Percentiles rank a stretch among this genome's conserved stretches.
Evolutionary conservation across 2,797 vertebrate species (phyloP).

Genomic region (Notamacropus eugenii): DNA sequence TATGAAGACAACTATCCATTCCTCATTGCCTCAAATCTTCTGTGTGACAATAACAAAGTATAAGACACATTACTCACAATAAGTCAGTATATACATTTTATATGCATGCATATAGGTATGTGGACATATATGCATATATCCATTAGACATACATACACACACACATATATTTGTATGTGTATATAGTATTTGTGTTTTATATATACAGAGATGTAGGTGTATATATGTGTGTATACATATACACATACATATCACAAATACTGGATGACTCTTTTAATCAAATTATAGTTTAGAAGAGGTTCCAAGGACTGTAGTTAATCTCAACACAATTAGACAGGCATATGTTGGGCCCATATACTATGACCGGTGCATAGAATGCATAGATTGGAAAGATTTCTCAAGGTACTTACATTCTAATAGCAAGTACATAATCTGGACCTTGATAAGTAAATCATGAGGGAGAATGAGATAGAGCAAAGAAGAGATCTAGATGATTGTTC

Average conservation of each 20-base stretch:
- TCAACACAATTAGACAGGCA: neutral
- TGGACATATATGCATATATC: neutral
- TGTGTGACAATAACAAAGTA: neutral
- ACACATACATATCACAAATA: neutral
- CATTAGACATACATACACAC: no score
- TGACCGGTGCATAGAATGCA: neutral
- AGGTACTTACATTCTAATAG: neutral
- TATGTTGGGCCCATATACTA: neutral
- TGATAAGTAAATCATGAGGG: neutral
- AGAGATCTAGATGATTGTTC: neutral
- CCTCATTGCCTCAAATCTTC: neutral
- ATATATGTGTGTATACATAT: neutral
- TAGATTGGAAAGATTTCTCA: neutral
- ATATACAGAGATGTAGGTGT: no score
- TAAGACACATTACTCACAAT: neutral
- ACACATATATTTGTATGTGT: neutral
- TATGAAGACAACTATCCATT: neutral
- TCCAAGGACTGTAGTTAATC: neutral
- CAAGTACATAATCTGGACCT: neutral
- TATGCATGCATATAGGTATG: accelerated
- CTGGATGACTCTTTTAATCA: neutral
- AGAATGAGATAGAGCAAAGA: neutral
- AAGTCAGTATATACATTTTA: neutral
- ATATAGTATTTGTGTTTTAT: no score
- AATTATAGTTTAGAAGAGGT: neutral